Base-by-base conservation (phyloP, 2,113 vertebrate species). In the Corythaeola cristata region DNA sequence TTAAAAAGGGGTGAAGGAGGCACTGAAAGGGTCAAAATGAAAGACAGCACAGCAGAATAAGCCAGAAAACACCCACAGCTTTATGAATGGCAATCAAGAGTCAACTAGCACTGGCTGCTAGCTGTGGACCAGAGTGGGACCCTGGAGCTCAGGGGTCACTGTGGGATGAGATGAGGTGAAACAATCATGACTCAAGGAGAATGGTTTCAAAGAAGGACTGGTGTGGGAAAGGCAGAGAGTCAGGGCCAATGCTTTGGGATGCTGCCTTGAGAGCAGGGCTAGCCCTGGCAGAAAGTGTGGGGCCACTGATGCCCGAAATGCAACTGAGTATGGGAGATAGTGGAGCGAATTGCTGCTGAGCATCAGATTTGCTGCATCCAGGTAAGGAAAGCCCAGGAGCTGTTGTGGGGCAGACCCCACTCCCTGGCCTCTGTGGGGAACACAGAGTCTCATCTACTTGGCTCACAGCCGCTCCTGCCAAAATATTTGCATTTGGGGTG, bases 81-180 rank as follows among this genome's bases (percentile, higher is more conserved):
- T 35, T 35, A 26, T 75, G 66, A 45, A 37, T 62, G 37, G 23
- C 28, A 86, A 26, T 23, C 74, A 75, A 35, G 27, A 52, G 8
- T 44, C 0, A 3, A 13, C 4, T n/a, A 80, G 72, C 76, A 62
- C 19, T 78, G 64, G 26, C 41, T 35, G 66, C 64, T 49, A 59
- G 26, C 52, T 41, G 2, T 0, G 1, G 89, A n/a, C 7, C n/a
- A 8, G 6, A 64, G 53, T 0, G 1, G 37, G 53, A 60, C 9
- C 28, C 58, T 0, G 2, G 47, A 58, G 49, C 63, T 77, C 24
- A 30, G 69, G n/a, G 33, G 18, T 80, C 26, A 18, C 35, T 11
- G 19, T 1, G 2, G n/a, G 18, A 84, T 63, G 16, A 84, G 52
- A 26, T 83, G 85, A 63, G 39, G 33, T 60, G 44, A 22, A 68